phyloP scores from a whole-genome alignment of 2,888 invertebrate species.

The Argynnis bischoffii region DNA sequence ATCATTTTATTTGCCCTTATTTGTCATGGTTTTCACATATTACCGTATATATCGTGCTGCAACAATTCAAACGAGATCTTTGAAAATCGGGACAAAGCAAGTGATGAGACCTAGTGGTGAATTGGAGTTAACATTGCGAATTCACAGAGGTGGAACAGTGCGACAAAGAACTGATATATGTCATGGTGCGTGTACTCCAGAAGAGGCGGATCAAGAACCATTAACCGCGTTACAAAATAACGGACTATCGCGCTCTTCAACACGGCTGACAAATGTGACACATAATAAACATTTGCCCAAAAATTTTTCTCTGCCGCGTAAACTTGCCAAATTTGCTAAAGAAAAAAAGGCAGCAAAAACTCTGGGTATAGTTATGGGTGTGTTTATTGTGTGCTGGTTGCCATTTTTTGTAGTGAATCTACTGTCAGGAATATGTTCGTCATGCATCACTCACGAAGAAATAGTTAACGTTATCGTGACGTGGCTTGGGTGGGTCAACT shows the following conservation, averaged over 20 bases:
- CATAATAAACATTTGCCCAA: conserved; percentile 87
- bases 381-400: conserved; percentile 98
- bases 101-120: conserved; percentile 93
- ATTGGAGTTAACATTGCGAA: conserved; percentile 93
- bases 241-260: conserved; percentile 87
- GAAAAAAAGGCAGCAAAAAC: conserved; percentile 99
- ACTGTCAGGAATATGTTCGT: conserved; percentile 93
- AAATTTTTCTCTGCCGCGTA: conserved; percentile 95
- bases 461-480: conserved; percentile 94
- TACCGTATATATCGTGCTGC: conserved; percentile 97
- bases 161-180: conserved; percentile 81
- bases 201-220: conserved; percentile 87
- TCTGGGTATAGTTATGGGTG: conserved; percentile 97
- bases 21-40: conserved; percentile 99
- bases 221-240: conserved; percentile 90
- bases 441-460: conserved; percentile 94
- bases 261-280: conserved; percentile 83
- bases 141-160: conserved; percentile 94
- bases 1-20: conserved; percentile 97
- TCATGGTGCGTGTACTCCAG: conserved; percentile 84
- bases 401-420: conserved; percentile 98
- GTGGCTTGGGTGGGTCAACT: conserved; percentile 98
- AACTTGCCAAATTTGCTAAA: conserved; percentile 96
- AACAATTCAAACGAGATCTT: conserved; percentile 93
- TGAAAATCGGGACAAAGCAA: conserved; percentile 95